phyloP scores from a whole-genome alignment of 2,113 vertebrate species.

The Cardinalis cardinalis region DNA sequence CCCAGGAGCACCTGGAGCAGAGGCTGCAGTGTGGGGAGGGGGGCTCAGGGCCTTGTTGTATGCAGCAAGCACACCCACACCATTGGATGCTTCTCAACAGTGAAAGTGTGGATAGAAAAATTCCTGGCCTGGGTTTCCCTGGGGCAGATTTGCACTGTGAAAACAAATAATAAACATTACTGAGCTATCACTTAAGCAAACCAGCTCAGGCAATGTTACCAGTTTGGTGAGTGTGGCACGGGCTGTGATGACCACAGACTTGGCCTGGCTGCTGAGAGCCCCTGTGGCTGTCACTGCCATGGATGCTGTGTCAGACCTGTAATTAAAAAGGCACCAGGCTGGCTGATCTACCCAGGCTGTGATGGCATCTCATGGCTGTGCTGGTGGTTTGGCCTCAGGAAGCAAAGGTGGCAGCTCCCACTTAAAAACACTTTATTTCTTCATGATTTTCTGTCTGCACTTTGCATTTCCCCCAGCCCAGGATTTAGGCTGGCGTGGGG shows the following conservation, averaged over 20 bases:
- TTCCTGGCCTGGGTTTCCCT: not conserved
- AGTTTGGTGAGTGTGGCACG: rapidly evolving
- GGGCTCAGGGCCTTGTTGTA: not conserved
- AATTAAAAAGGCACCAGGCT: not conserved
- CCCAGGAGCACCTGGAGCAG: not conserved
- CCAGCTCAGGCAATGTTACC: not conserved
- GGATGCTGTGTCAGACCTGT: not conserved
- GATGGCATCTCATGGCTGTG: not conserved
- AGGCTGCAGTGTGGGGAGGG: not conserved
- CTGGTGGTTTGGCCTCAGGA: not conserved
- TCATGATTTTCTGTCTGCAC: not conserved
- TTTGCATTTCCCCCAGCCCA: not conserved
- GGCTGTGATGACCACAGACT: not conserved
- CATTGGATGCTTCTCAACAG: rapidly evolving
- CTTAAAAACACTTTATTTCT: not conserved
- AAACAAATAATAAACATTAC: not conserved
- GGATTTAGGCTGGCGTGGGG: rapidly evolving
- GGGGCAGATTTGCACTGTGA: not conserved
- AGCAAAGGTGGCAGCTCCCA: not conserved
- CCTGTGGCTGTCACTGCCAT: rapidly evolving
- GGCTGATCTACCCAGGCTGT: not conserved
- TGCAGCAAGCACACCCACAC: rapidly evolving
- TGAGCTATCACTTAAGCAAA: not conserved
- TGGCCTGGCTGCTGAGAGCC: not conserved
- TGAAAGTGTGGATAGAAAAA: not conserved